These are phyloP conservation scores for Channa maculata DNA, from an alignment of 2,113 vertebrate species.

Conservation along the genomic window DNA sequence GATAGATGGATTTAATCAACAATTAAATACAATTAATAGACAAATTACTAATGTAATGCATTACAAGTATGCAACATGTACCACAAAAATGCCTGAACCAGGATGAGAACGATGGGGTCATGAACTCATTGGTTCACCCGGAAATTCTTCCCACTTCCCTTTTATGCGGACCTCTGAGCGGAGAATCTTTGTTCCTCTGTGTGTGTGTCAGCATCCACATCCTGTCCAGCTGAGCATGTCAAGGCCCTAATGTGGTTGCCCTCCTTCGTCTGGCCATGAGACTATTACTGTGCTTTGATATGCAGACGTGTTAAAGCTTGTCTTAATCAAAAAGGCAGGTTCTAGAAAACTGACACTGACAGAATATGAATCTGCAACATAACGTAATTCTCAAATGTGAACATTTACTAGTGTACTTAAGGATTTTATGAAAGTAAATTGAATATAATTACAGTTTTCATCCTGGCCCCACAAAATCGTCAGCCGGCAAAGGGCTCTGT, in stretches of 20 bases:
- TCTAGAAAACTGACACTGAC: too few species aligned
- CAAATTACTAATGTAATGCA: too few species aligned
- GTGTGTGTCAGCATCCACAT: constrained; percentile 44
- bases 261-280: constrained; percentile 36
- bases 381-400: too few species aligned
- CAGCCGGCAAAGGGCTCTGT: too few species aligned
- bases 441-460: neutral
- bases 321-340: neutral
- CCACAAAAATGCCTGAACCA: neutral
- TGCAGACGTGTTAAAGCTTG: neutral
- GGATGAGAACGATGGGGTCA: constrained; percentile 4
- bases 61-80: neutral
- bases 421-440: neutral
- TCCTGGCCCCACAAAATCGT: too few species aligned
- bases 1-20: too few species aligned
- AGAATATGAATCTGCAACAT: too few species aligned
- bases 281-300: constrained; percentile 6
- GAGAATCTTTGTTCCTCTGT: neutral
- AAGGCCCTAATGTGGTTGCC: constrained; percentile 31
- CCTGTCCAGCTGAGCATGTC: constrained; percentile 65
- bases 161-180: neutral
- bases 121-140: neutral
- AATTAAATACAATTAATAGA: too few species aligned
- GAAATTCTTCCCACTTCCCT: constrained; percentile 36
- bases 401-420: too few species aligned